Conservation (phyloP, 2,888 invertebrate genomes). For the Xylota segnis region DNA sequence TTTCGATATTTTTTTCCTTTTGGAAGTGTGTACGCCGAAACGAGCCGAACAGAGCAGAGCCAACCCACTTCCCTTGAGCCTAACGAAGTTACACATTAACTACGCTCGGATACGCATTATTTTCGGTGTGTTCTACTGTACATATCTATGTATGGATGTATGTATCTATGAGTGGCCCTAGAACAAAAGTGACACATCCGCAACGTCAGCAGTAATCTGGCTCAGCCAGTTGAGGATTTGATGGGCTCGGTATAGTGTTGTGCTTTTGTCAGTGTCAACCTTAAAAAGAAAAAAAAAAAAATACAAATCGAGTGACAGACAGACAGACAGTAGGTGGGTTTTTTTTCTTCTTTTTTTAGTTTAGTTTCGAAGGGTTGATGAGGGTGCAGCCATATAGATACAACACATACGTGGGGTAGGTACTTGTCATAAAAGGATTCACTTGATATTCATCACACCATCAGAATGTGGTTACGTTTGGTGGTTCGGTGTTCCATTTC, state of each 20-base stretch:
- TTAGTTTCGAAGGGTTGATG: constrained; percentile 70
- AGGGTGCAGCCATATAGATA: constrained; percentile 76
- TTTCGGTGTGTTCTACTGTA: constrained; percentile 54
- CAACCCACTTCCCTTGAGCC: constrained; percentile 58
- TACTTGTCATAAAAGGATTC: constrained; percentile 82
- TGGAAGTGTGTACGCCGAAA: constrained; percentile 2
- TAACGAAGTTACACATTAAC: constrained; percentile 77
- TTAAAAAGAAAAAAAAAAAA: constrained; percentile 51
- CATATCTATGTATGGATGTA: constrained; percentile 33
- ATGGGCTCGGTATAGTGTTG: constrained; percentile 49
- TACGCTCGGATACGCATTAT: constrained; percentile 77
- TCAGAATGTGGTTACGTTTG: constrained; percentile 78
- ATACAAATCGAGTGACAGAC: constrained; percentile 58
- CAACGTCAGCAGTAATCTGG: constrained; percentile 76
- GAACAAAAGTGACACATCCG: constrained; percentile 73
- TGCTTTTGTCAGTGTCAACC: constrained; percentile 73
- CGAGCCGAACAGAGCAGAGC: too few relatives aligned
- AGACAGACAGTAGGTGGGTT: constrained; percentile 44
- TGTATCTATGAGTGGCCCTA: constrained; percentile 50
- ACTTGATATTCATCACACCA: constrained; percentile 84
- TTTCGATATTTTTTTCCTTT: neutral
- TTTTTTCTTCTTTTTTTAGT: constrained; percentile 13
- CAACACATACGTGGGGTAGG: constrained; percentile 42
- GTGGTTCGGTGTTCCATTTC: constrained; percentile 70
- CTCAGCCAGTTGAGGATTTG: constrained; percentile 69